Evolutionary conservation across 2,113 vertebrate genomes (phyloP), one percentile per base, ranked within the genome.

Genomic region (Rana temporaria): DNA sequence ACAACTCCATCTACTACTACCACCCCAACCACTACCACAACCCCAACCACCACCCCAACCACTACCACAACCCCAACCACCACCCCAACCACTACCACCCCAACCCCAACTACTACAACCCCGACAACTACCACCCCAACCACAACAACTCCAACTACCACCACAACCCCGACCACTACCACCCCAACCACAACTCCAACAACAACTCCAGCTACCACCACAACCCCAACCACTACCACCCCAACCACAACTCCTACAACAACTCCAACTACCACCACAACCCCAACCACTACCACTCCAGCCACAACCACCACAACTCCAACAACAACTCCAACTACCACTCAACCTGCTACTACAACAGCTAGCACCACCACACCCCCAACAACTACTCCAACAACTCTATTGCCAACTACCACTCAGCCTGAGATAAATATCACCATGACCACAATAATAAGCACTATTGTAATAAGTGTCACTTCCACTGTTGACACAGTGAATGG

Each of bases 371-470:
- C 60, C 1, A 65, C 74, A 52, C 15, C 60, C 12, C 60, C 60
- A 65, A 1, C 42, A 19, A 52, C 72, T 69, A 34, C 24, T 65
- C 26, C 82, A 32, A 55, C 1, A 0, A 22, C 52, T 38, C 30
- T 55, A 24, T 24, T 65, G 64, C 15, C 18, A 6, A 17, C 52
- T 34, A 85, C 62, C 16, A 59, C 32, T 79, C 32, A 70, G 20
- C n/a, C 20, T 80, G 19, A n/a, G 4, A 60, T 56, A 77, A 52
- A 66, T 32, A 59, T 76, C 16, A 56, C 14, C 9, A n/a, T 66
- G 32, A 72, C 73, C 24, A 77, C 68, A 55, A 18, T 57, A 34
- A 79, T 62, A 20, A 85, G 62, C n/a, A 76, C 14, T 16, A 76
- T n/a, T 6, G 24, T 30, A 59, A 17, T 74, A 8, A 60, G 2